Evolutionary conservation across 2,888 invertebrate species (phyloP).

Genomic region (Xanthia icteritia): DNA sequence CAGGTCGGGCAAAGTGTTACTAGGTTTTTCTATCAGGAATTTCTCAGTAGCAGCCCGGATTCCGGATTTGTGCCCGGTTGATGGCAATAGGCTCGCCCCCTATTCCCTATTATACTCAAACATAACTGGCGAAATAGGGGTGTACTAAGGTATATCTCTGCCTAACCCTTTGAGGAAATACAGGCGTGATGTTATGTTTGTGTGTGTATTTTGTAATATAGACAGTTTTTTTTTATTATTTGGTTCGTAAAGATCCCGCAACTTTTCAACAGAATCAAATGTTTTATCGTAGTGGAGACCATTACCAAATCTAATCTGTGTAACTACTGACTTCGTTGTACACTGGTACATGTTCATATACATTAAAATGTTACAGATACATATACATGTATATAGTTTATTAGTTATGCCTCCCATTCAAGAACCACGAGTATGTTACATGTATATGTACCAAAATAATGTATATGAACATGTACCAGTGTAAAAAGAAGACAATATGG

Average conservation of each 20-base stretch:
- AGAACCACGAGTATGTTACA: neutral
- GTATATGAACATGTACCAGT: too few relatives aligned
- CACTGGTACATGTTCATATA: neutral
- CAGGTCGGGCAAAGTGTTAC: too few relatives aligned
- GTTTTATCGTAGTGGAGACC: neutral
- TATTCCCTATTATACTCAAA: too few relatives aligned
- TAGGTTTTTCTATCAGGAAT: too few relatives aligned
- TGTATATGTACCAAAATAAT: neutral
- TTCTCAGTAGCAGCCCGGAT: too few relatives aligned
- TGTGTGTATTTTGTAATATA: neutral
- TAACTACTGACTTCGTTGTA: slow-evolving; percentile 1
- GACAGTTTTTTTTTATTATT: neutral
- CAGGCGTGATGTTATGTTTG: too few relatives aligned
- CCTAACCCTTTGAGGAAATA: too few relatives aligned
- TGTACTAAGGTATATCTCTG: too few relatives aligned
- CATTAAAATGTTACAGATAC: neutral
- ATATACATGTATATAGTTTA: neutral
- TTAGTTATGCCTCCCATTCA: slow-evolving; percentile 12
- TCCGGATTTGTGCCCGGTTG: too few relatives aligned
- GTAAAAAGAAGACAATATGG: too few relatives aligned
- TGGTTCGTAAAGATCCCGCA: neutral
- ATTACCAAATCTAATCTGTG: neutral
- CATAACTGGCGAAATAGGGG: too few relatives aligned
- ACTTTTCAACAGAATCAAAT: neutral
- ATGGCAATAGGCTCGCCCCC: too few relatives aligned